phyloP scores from a whole-genome alignment of 2,113 vertebrate genomes.

The Nesospiza acunhae region DNA sequence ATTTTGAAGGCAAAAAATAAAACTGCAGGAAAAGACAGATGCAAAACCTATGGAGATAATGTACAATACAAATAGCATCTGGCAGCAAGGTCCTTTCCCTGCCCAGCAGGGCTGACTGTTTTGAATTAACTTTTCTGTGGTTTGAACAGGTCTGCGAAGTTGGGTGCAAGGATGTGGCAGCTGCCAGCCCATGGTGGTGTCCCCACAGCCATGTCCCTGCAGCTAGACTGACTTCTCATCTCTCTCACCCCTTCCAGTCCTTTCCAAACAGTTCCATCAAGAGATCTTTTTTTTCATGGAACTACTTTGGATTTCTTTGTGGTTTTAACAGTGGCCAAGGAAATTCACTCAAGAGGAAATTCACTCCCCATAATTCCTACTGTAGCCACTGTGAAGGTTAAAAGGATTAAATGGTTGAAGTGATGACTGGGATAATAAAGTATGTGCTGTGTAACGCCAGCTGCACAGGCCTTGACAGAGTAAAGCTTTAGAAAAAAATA shows the following conservation, averaged over 20 bases:
- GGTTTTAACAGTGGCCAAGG: neutral
- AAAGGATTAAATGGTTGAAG: neutral
- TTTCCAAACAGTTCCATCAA: neutral
- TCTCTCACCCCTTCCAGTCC: neutral
- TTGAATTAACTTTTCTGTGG: neutral
- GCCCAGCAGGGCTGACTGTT: neutral
- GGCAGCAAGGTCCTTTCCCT: neutral
- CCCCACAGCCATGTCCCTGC: neutral
- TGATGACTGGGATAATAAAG: neutral
- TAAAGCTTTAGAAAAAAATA: neutral
- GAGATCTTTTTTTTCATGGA: neutral
- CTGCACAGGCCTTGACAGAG: neutral
- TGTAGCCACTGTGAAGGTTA: neutral
- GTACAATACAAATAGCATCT: neutral
- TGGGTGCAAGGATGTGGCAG: neutral
- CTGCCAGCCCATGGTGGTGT: neutral
- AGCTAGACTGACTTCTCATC: neutral
- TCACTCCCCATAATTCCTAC: neutral
- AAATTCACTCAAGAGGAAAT: neutral
- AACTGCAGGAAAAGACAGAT: neutral
- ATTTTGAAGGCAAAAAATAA: neutral
- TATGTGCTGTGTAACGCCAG: neutral
- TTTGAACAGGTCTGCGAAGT: neutral
- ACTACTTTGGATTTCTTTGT: neutral
- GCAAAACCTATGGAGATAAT: neutral